phyloP scores from a whole-genome alignment of 2,888 invertebrate genomes.

The Heliconius sara region DNA sequence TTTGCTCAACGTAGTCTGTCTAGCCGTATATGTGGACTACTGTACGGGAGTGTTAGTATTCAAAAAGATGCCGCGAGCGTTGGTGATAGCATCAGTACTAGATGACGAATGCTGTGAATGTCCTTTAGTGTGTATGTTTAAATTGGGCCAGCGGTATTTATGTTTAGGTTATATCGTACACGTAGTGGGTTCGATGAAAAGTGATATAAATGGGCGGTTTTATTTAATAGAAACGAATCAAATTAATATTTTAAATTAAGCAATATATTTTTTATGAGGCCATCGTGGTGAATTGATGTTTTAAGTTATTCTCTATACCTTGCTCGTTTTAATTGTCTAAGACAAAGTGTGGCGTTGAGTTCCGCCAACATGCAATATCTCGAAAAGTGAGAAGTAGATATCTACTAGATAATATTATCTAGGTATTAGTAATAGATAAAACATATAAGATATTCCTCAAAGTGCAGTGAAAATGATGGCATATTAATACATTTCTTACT shows the following conservation, averaged over 20 bases:
- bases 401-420: too few relatives aligned
- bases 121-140: slow-evolving; percentile 32
- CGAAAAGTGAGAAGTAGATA: too few relatives aligned
- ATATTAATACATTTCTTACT: neutral
- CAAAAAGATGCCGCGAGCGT: slow-evolving; percentile 80
- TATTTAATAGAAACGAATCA: too few relatives aligned
- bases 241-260: neutral
- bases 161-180: neutral
- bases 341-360: too few relatives aligned
- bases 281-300: too few relatives aligned
- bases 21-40: neutral
- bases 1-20: neutral
- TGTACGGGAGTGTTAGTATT: slow-evolving; percentile 74
- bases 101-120: slow-evolving; percentile 56
- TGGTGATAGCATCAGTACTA: slow-evolving; percentile 76
- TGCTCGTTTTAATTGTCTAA: too few relatives aligned
- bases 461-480: neutral
- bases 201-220: too few relatives aligned
- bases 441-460: neutral
- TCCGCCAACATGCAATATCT: too few relatives aligned
- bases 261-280: too few relatives aligned
- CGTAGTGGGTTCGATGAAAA: neutral
- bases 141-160: slow-evolving; percentile 25
- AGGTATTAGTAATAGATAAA: too few relatives aligned
- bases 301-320: too few relatives aligned